Evolutionary conservation across 2,113 vertebrate genomes (phyloP).

Genomic region (Salvator merianae): DNA sequence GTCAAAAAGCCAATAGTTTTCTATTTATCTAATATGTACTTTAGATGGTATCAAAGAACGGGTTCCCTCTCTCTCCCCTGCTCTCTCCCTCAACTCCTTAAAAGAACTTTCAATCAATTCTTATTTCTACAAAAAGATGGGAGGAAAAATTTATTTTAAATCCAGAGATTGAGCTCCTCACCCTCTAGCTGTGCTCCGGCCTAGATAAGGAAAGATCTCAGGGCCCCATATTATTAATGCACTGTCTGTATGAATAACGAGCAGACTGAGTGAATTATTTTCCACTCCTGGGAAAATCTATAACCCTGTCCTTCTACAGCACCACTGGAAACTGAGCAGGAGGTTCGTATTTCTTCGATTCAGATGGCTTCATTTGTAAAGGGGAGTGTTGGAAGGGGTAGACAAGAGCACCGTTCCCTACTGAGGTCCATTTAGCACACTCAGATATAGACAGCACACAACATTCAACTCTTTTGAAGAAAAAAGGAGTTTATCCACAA

Average conservation of each 20-base stretch:
- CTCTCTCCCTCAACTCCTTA: constrained; percentile 24
- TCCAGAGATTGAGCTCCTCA: constrained; percentile 78
- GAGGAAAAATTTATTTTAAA: constrained; percentile 76
- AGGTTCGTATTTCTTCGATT: constrained; percentile 58
- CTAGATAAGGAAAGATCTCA: constrained; percentile 85
- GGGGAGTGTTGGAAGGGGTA: constrained; percentile 1
- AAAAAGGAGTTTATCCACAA: background rate
- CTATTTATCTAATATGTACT: constrained; percentile 68
- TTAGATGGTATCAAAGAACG: constrained; percentile 66
- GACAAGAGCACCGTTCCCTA: constrained; percentile 11
- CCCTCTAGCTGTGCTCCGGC: constrained; percentile 72
- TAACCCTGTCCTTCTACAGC: constrained; percentile 67
- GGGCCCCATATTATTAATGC: constrained; percentile 86
- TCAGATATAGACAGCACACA: constrained; percentile 13
- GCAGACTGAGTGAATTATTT: constrained; percentile 80
- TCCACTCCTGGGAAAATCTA: constrained; percentile 80
- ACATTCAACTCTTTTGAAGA: background rate
- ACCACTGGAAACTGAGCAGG: constrained; percentile 58
- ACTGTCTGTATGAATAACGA: constrained; percentile 87
- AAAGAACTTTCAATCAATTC: constrained; percentile 73
- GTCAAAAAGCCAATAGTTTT: constrained; percentile 65
- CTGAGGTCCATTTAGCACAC: constrained; percentile 39
- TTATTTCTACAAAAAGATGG: constrained; percentile 63
- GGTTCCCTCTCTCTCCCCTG: background rate
- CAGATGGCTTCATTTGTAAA: constrained; percentile 70